Evolutionary conservation across 2,113 vertebrate species (phyloP).

Genomic region (Toxotes jaculatrix): DNA sequence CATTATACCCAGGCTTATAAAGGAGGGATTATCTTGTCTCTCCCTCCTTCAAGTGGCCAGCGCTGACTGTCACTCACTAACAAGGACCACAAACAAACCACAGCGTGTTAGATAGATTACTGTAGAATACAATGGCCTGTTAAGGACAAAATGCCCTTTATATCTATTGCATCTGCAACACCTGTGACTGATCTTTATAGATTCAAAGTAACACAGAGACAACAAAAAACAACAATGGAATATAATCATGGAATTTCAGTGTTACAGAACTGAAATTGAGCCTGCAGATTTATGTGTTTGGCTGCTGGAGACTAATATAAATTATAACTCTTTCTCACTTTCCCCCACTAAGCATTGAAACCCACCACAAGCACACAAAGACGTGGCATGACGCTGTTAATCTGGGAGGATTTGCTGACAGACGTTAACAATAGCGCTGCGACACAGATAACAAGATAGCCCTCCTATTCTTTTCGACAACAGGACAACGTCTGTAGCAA

Average conservation of each 20-base stretch:
- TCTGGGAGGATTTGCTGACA: conserved; percentile 51
- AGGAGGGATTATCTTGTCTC: conserved; percentile 64
- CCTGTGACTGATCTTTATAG: background rate
- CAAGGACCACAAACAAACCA: conserved; percentile 30
- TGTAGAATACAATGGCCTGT: background rate
- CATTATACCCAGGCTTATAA: conserved; percentile 74
- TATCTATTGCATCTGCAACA: background rate
- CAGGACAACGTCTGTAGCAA: background rate
- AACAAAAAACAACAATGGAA: background rate
- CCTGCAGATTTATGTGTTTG: background rate
- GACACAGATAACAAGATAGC: conserved; percentile 47
- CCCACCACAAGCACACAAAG: conserved; percentile 2
- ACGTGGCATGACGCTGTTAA: conserved; percentile 16
- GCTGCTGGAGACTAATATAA: background rate
- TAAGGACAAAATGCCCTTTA: background rate
- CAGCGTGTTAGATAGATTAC: conserved; percentile 21
- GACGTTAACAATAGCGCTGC: conserved; percentile 30
- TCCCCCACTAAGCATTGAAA: conserved; percentile 23
- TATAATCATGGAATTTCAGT: background rate
- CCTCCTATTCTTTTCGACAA: conserved; percentile 31
- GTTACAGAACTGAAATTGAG: background rate
- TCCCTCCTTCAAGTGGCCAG: conserved; percentile 57
- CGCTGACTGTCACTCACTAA: conserved; percentile 58
- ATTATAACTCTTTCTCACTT: conserved; percentile 10
- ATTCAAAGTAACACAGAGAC: background rate